Evolutionary conservation across 2,888 invertebrate genomes (phyloP), one percentile per base, ranked within the genome.

Genomic region (Athripsodes cinereus): DNA sequence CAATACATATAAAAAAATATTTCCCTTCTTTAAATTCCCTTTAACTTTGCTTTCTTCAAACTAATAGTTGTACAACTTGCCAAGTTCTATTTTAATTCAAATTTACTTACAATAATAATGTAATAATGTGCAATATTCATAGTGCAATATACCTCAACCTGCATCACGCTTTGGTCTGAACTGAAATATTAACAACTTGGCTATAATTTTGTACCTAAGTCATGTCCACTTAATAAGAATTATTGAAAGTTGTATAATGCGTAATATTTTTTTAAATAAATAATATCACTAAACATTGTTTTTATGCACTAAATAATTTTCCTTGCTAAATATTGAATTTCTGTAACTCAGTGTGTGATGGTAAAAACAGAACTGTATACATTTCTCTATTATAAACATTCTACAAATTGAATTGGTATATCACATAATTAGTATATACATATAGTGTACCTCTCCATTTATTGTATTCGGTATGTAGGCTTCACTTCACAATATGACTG

Each of bases 141-240:
- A 10, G 44, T 5, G 3, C 13, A 18, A 48, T 6, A 50, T 18
- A 50, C 34, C 35, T 49, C 19, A 50, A 35, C 47, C 46, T 53
- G 50, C 47, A 51, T 58, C 58, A 58, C 49, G 53, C 54, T 58
- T 58, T 58, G 58, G 52, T 58, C 58, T 58, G 35, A 55, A 55
- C 46, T 19, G 40, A 40, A 16, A 50, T 26, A 18, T 50, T 26
- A 22, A 2, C 3, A 22, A 50, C 50, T 50, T 50, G 22, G 50
- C 50, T 50, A 50, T 50, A 50, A 22, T 50, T 50, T 50, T 50
- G 21, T 50, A 48, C 26, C 10, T 48, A 50, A 26, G 6, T 50
- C 26, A 50, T 21, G 26, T 50, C 50, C 50, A 50, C 21, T 50
- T 50, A 21, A 2, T 47, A 40, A 40, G 40, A 40, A 48, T 48